Percentiles rank a stretch among this genome's conserved stretches.
Conservation (phyloP, 2,113 vertebrate species). For the Amphilophus citrinellus region DNA sequence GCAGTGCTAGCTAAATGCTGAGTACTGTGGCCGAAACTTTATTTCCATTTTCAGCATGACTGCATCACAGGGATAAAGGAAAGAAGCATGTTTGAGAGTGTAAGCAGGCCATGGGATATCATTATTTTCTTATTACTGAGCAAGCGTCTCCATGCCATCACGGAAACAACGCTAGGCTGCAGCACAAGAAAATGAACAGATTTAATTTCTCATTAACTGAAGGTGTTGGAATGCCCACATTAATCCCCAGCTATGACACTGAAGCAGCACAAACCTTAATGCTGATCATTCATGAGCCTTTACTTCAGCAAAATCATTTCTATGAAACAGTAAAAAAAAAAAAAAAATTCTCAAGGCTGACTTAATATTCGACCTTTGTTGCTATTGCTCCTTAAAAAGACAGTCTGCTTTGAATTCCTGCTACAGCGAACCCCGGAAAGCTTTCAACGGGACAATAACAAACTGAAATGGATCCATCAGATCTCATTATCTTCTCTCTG, state of each 20-base stretch:
- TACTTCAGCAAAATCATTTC: background rate
- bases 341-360: rapidly evolving
- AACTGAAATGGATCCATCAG: conserved; percentile 41
- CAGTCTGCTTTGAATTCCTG: background rate
- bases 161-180: too few relatives aligned
- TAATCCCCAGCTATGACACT: background rate
- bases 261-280: background rate
- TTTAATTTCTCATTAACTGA: background rate
- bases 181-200: too few relatives aligned
- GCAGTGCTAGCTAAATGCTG: too few relatives aligned
- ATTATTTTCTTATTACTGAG: too few relatives aligned
- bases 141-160: too few relatives aligned
- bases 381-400: background rate
- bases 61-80: too few relatives aligned
- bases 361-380: background rate
- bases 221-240: background rate
- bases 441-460: conserved; percentile 30
- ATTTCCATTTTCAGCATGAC: too few relatives aligned
- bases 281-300: background rate
- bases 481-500: conserved; percentile 6
- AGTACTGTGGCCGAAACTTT: too few relatives aligned
- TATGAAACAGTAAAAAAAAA: background rate
- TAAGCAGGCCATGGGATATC: too few relatives aligned
- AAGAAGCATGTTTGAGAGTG: too few relatives aligned
- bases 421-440: background rate